Conservation (phyloP, 2,113 vertebrate species). For the Poeciliopsis turrubarensis region DNA sequence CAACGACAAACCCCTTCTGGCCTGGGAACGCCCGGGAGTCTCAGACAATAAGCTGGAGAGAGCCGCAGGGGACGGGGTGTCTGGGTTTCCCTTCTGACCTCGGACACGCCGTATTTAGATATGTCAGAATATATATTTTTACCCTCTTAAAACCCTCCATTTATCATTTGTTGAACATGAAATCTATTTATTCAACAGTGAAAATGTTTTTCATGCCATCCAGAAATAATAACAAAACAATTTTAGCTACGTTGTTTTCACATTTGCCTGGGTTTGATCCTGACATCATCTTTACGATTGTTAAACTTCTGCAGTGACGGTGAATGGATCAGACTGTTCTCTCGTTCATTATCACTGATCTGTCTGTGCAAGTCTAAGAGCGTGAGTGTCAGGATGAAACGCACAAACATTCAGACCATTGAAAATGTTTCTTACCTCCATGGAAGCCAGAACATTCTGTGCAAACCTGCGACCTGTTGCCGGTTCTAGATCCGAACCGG, state of each 20-base stretch:
- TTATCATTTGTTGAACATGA: no score
- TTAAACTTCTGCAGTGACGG: neutral
- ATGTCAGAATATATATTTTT: neutral
- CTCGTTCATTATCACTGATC: neutral
- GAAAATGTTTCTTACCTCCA: slow-evolving; percentile 7
- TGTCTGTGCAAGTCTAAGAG: neutral
- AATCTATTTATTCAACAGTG: no score
- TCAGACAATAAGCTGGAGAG: no score
- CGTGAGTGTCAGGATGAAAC: neutral
- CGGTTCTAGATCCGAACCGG: neutral
- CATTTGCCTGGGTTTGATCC: neutral
- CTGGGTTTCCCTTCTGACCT: neutral
- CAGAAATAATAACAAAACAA: neutral
- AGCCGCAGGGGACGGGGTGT: neutral
- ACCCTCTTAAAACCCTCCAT: no score
- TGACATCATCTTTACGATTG: neutral
- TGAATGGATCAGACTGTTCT: neutral
- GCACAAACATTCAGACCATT: neutral
- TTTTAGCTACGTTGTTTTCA: neutral
- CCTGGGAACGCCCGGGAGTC: no score
- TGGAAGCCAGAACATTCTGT: slow-evolving; percentile 2
- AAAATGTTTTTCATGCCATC: no score
- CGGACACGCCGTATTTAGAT: neutral
- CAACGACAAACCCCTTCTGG: no score
- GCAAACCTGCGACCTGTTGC: slow-evolving; percentile 1